Evolutionary conservation across 2,888 invertebrate species (phyloP), one percentile per base, ranked within the genome.

Genomic region (Diploptera punctata): DNA sequence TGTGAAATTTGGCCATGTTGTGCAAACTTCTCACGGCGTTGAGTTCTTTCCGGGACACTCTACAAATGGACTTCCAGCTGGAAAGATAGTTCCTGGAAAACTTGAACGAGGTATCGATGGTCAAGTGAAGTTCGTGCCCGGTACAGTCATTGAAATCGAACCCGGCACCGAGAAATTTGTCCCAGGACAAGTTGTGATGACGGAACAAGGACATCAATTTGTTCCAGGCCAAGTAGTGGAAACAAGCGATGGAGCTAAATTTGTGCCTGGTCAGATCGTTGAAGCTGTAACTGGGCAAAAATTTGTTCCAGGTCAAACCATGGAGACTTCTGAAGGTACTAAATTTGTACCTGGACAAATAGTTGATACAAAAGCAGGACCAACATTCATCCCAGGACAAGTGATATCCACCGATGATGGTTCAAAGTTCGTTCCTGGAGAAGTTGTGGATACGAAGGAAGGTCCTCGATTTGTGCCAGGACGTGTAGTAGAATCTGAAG

Each of bases 271-370:
- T 1, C 91, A 92, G 83, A 89, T 92, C 77, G 90, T 92, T 0
- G 90, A 91, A 78, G 90, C 90, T 0, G 86, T 87, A 78, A 86
- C 85, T 60, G 90, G 90, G 7, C 86, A 87, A 0, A 90, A 90
- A 79, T 90, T 90, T 78, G 86, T 88, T 0, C 88, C 93, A 1
- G 93, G 92, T 7, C 92, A 92, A 83, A 91, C 92, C 0, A 86
- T 92, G 75, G 88, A 90, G 73, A 91, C 89, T 0, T 87, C 88
- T 67, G 90, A 91, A 75, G 92, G 92, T 0, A 88, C 90, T 19
- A 87, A 90, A 75, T 93, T 93, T 78, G 91, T 92, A n/a, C 92
- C 93, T 0, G 92, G 93, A 13, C 91, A 92, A 81, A 91, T 92
- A 73, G 89, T 92, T 68, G 89, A 90, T 81, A 91, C 91, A 1